Evolutionary conservation across 1,140 invertebrate species (phyloP).

Genomic region (Mycetomoellerius zeteki): DNA sequence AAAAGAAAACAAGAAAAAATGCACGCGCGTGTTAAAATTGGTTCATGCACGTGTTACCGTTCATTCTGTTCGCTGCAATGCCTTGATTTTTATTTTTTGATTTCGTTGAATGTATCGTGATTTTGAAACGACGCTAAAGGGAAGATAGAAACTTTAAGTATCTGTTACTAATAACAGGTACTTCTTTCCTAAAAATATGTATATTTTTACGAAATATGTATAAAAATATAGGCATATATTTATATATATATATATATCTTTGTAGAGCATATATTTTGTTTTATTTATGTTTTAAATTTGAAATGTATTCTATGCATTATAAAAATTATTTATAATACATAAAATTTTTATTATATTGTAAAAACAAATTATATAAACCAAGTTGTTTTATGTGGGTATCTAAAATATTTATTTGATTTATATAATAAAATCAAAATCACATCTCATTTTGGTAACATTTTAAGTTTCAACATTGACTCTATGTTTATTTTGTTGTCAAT

Average conservation of each 20-base stretch:
- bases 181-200: neutral
- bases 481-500: neutral
- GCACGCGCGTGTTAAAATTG: constrained; percentile 69
- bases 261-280: neutral
- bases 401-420: neutral
- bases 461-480: neutral
- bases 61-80: constrained; percentile 26
- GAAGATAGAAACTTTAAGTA: neutral
- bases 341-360: too few relatives aligned
- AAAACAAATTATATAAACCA: neutral
- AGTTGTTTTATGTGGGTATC: neutral
- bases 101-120: neutral
- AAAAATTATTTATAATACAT: too few relatives aligned
- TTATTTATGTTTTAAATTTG: neutral
- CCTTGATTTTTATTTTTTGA: neutral
- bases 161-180: too few relatives aligned
- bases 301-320: neutral
- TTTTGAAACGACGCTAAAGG: neutral
- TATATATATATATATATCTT: too few relatives aligned
- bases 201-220: too few relatives aligned
- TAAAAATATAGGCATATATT: neutral
- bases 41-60: constrained; percentile 59
- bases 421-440: neutral
- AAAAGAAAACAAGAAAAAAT: neutral
- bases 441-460: neutral